Base-by-base conservation (phyloP, 2,797 vertebrate genomes). In the Microctenopoma stevenorrisi region DNA sequence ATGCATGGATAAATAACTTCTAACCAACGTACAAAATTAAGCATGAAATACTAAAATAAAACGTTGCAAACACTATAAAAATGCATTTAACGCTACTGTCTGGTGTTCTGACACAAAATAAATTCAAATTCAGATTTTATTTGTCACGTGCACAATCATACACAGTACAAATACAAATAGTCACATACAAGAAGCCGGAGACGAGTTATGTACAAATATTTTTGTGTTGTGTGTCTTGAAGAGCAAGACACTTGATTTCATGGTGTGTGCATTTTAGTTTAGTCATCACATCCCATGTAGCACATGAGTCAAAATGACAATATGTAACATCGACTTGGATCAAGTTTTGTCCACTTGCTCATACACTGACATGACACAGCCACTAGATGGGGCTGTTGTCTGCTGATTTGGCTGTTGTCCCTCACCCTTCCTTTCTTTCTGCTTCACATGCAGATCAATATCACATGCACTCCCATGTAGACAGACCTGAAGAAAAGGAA, bases 301-400 rank as follows among this genome's bases (percentile, higher is more conserved):
- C 22, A n/a, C n/a, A 37, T 3, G 2, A 43, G 9, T 35, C 13
- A 30, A 22, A 50, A 56, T 3, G 11, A 35, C 25, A 22, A 22
- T 22, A 22, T 22, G 22, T 22, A 22, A 22, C 22, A 22, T 22
- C 22, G 22, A 22, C 26, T 35, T 72, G 28, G 56, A 56, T 76
- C 28, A 5, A 37, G 16, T 30, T 12, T 13, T 18, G 16, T 43
- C 43, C 35, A 1, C 42, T 74, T 58, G 46, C 0, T n/a, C 2
- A 43, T 0, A 16, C 72, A 68, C 53, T 79, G 66, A 59, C 70
- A 42, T 0, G 0, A 28, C 12, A 1, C 68, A 48, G 77, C 86
- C 92, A 77, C 77, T 92, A 94, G 94, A 88, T 93, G 94, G 90
- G 59, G 92, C 89, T 93, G 91, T 42, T 42, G 40, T 42, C 40